Conservation (phyloP, 2,888 invertebrate species). For the Smittia aterrima region DNA sequence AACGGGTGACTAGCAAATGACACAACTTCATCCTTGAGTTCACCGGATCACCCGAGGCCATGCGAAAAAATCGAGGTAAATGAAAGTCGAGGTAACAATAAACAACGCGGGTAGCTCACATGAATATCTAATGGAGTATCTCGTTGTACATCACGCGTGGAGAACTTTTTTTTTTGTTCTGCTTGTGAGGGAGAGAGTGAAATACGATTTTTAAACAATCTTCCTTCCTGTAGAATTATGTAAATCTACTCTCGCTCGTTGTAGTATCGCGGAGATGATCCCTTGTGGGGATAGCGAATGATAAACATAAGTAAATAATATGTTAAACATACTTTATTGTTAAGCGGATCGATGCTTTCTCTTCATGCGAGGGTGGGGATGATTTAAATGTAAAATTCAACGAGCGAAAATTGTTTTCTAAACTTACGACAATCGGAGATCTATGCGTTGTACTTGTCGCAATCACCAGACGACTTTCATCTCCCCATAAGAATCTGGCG, state of each 20-base stretch:
- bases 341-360: background rate
- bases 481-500: too few relatives aligned
- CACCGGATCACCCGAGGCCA: background rate
- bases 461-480: too few relatives aligned
- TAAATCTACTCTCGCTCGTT: background rate
- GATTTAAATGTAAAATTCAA: conserved; percentile 5
- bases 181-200: background rate
- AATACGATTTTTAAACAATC: conserved; percentile 3
- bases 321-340: conserved; percentile 8
- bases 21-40: background rate
- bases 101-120: background rate
- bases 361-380: background rate
- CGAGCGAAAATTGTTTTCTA: background rate
- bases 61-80: background rate
- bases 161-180: background rate
- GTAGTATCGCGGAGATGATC: background rate
- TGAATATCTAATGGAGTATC: conserved; percentile 8
- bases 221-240: conserved; percentile 3
- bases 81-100: background rate
- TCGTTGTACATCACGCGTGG: background rate
- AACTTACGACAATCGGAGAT: conserved; percentile 5
- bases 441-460: background rate
- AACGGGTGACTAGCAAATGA: conserved; percentile 6
- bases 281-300: background rate
- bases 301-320: conserved; percentile 7